Evolutionary conservation across 1,140 invertebrate species (phyloP), one percentile per base, ranked within the genome.

Genomic region (Bursaphelenchus mucronatus): DNA sequence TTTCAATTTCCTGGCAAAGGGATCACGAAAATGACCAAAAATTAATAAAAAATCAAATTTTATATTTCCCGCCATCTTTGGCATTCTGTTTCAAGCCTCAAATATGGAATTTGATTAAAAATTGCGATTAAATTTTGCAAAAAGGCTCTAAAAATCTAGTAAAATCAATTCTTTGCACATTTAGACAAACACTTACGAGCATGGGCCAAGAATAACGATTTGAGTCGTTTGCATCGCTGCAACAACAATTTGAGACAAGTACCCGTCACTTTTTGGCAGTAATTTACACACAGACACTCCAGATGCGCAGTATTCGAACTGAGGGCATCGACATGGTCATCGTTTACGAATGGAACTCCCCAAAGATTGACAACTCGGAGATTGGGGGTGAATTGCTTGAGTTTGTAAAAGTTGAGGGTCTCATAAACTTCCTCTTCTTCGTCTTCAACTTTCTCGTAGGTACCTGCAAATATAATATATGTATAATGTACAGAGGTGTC

Each of bases 381-480:
- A 84, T 97, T 97, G 0, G 94, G 93, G 0, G 92, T 92, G 0
- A 92, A 92, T 11, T 90, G 91, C 82, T 98, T 98, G 3, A 98
- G 84, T 78, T 96, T 97, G 82, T 97, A 93, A 17, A 99, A 92
- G 82, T 99, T 98, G 70, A 99, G 94, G 0, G 97, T 94, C 84
- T 98, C 95, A 82, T 98, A 98, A 73, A 97, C 94, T 82, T 99
- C 96, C 80, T 98, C 95, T 78, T 97, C 94, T 80, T 98, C 84
- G 65, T 83, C 94, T 81, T 96, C 94, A 7, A 96, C 88, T 82
- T 95, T 95, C 80, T 99, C 96, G 81, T 98, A 98, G 0, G 95
- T 98, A 19, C 95, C 91, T 93, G 61, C 41, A 75, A 59, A 57
- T 13, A 62, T 13, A 19, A 1, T 11, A 2, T 4, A 15, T 21